Base-by-base conservation (phyloP, 2,888 invertebrate species). In the Ectemnius continuus region DNA sequence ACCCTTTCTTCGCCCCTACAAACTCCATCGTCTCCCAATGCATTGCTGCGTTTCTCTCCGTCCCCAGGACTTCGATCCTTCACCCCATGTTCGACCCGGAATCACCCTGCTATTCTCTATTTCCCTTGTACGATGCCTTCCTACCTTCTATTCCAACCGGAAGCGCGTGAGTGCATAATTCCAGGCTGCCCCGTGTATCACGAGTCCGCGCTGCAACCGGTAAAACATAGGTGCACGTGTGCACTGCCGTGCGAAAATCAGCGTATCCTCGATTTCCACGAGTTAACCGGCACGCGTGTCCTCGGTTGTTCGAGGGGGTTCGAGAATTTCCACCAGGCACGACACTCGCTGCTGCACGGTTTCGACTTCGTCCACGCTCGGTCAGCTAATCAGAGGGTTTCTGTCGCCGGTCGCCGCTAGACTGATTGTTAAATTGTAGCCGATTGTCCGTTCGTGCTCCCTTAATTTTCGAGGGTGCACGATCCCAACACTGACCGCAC, bases 81-180 rank as follows among this genome's bases (percentile, higher is more conserved):
- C 36, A 36, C 36, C 45, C 64, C 57, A 65, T 70, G 28, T 57
- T 36, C 5, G 36, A 6, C 36, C 36, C 5, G 36, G 36, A 36
- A 36, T 36, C 36, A 36, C 36, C 36, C 36, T 36, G 11, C 36
- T 36, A 46, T 20, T 62, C 62, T 23, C 45, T 58, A 61, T 63
- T 62, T 62, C 62, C 61, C 52, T 59, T 47, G 46, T 20, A 36
- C 36, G 3, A 13, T 16, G 45, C 36, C 14, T 57, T 16, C 6
- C n/a, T 14, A 26, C 58, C 65, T 46, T 73, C 63, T 52, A 56
- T 70, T 71, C 64, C 59, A 67, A 74, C 77, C 80, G 81, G 83
- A 82, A 82, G 73, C 80, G 67, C 73, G 69, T 79, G 78, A 80
- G 76, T 76, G 82, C 82, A 72, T 79, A 75, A 78, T 82, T 75